These are phyloP conservation scores for Spondyliosoma cantharus DNA, from an alignment of 2,797 vertebrate species.

Conservation along the genomic window DNA sequence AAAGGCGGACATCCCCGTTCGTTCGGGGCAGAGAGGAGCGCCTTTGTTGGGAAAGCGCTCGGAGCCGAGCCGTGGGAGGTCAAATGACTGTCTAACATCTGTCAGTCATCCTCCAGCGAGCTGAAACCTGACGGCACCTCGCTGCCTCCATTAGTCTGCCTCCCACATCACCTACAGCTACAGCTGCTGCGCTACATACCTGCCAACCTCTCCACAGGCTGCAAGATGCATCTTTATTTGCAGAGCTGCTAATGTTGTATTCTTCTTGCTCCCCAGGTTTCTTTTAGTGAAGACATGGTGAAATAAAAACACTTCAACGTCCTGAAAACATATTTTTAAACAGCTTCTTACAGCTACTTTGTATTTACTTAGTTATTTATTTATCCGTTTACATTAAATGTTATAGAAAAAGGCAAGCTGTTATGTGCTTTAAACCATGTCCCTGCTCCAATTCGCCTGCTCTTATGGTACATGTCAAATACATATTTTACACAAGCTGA, in stretches of 20 bases:
- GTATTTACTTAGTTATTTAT: too few species aligned
- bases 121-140: slow-evolving; percentile 53
- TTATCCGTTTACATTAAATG: too few species aligned
- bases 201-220: slow-evolving; percentile 46
- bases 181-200: slow-evolving; percentile 45
- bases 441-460: not conserved
- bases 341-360: not conserved
- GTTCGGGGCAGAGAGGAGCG: slow-evolving; percentile 20
- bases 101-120: slow-evolving; percentile 70
- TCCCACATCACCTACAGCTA: slow-evolving; percentile 58
- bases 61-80: slow-evolving; percentile 54
- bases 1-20: slow-evolving; percentile 7
- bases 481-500: not conserved
- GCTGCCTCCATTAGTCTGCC: slow-evolving; percentile 56
- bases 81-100: slow-evolving; percentile 67
- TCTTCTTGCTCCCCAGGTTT: not conserved
- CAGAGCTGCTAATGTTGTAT: not conserved
- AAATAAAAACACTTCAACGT: not conserved
- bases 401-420: not conserved
- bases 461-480: not conserved
- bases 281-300: not conserved
- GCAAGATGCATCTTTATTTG: slow-evolving; percentile 38
- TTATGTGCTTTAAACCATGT: not conserved
- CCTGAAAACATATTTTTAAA: not conserved
- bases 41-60: slow-evolving; percentile 38